Evolutionary conservation across 2,888 invertebrate genomes (phyloP).

Genomic region (Timema podura): DNA sequence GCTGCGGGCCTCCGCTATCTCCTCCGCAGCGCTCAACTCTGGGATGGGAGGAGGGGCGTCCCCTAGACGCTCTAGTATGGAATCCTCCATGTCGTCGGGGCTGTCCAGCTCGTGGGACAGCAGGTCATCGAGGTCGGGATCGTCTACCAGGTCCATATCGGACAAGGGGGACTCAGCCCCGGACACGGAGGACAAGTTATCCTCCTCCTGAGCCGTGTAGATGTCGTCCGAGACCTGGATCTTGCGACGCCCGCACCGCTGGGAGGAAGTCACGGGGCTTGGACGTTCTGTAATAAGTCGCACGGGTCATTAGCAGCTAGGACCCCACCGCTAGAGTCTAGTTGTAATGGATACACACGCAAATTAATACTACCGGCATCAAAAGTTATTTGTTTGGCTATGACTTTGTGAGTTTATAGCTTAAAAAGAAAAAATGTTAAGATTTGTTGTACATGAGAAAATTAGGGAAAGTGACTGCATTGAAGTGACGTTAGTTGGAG

Average conservation of each 20-base stretch:
- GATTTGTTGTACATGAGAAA: too few species aligned
- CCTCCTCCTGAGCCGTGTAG: conserved; percentile 36
- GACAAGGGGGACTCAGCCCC: conserved; percentile 26
- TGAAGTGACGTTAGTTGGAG: too few species aligned
- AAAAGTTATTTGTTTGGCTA: too few species aligned
- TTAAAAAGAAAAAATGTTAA: too few species aligned
- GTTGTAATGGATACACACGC: too few species aligned
- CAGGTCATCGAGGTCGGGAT: conserved; percentile 45
- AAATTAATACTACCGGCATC: too few species aligned
- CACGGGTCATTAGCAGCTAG: neutral
- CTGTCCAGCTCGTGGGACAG: conserved; percentile 45
- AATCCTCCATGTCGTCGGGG: conserved; percentile 47
- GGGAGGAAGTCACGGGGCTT: conserved; percentile 33
- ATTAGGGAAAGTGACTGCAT: too few species aligned
- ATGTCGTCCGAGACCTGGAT: conserved; percentile 42
- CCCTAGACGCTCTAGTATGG: conserved; percentile 43
- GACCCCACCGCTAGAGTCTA: too few species aligned
- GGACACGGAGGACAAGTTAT: conserved; percentile 20
- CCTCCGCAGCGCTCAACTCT: conserved; percentile 72
- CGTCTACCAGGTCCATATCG: conserved; percentile 41
- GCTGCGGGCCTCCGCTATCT: conserved; percentile 64
- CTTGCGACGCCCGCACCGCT: conserved; percentile 34
- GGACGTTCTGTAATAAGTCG: conserved; percentile 35
- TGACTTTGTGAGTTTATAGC: too few species aligned
- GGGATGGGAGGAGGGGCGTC: conserved; percentile 53